These are phyloP conservation scores for Diaperis boleti DNA, from an alignment of 2,888 invertebrate species.

Conservation along the genomic window DNA sequence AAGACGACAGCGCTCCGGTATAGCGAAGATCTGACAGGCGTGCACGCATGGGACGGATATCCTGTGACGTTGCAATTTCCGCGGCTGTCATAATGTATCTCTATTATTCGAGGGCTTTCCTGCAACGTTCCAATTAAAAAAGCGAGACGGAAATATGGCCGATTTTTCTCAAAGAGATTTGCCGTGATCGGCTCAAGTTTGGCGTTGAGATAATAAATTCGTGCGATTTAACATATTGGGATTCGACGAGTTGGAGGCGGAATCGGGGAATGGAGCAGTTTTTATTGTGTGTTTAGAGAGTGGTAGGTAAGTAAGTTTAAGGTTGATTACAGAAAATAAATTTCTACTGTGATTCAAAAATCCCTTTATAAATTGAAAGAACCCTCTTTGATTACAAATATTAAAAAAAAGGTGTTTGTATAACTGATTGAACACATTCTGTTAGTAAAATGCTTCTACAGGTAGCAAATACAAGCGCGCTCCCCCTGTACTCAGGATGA, in stretches of 20 bases:
- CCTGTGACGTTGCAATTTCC: constrained; percentile 42
- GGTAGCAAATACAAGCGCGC: too few species aligned
- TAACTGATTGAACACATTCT: too few species aligned
- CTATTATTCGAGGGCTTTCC: constrained; percentile 36
- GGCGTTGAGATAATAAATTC: constrained; percentile 24
- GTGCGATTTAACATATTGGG: constrained; percentile 29
- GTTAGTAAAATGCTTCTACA: too few species aligned
- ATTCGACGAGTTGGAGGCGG: constrained; percentile 8
- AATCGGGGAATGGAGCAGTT: constrained; percentile 14
- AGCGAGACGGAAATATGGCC: neutral
- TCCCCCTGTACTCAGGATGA: constrained; percentile 15
- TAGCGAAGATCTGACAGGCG: constrained; percentile 18
- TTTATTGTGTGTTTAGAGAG: too few species aligned
- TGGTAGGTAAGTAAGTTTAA: too few species aligned
- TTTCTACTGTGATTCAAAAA: too few species aligned
- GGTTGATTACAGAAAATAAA: too few species aligned
- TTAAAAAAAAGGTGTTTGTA: too few species aligned
- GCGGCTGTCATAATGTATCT: constrained; percentile 43
- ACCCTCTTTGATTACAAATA: too few species aligned
- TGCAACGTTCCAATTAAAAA: constrained; percentile 32
- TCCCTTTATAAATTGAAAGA: too few species aligned
- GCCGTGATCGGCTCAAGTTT: neutral
- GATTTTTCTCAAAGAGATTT: neutral
- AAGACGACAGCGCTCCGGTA: constrained; percentile 9
- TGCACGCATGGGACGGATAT: constrained; percentile 37